Conservation (phyloP, 2,797 vertebrate species). For the Chanos chanos region DNA sequence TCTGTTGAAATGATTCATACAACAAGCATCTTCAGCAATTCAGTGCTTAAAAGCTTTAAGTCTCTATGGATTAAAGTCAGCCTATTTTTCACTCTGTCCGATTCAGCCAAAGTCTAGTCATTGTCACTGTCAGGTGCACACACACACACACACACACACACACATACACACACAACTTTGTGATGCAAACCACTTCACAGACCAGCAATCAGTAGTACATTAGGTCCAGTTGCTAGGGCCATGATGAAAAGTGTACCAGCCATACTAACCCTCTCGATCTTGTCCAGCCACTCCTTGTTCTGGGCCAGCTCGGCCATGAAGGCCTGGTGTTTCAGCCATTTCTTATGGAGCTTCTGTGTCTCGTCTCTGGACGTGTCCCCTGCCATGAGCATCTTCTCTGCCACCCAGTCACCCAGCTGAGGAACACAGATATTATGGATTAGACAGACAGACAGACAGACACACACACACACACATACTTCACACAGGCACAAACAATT, state of each 20-base stretch:
- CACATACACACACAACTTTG: too few species aligned
- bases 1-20: too few species aligned
- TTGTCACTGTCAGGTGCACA: too few species aligned
- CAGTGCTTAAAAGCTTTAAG: too few species aligned
- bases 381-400: conserved; percentile 86
- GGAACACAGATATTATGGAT: conserved; percentile 14
- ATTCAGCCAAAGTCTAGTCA: too few species aligned
- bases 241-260: neutral
- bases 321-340: conserved; percentile 90
- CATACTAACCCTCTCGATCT: conserved; percentile 84
- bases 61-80: too few species aligned
- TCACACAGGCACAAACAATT: neutral
- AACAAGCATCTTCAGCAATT: too few species aligned
- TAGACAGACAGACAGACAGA: neutral
- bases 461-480: neutral
- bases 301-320: conserved; percentile 89
- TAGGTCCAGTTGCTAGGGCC: too few species aligned
- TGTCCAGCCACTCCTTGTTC: conserved; percentile 90
- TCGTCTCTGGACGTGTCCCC: conserved; percentile 79
- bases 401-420: conserved; percentile 80
- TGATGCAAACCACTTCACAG: neutral
- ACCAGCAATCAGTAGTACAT: too few species aligned
- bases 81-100: too few species aligned
- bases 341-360: conserved; percentile 82
- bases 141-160: neutral